Conservation (phyloP, 30 jellyfish, hydroid and myxozoan genomes). For the Rhopilema esculentum region DNA sequence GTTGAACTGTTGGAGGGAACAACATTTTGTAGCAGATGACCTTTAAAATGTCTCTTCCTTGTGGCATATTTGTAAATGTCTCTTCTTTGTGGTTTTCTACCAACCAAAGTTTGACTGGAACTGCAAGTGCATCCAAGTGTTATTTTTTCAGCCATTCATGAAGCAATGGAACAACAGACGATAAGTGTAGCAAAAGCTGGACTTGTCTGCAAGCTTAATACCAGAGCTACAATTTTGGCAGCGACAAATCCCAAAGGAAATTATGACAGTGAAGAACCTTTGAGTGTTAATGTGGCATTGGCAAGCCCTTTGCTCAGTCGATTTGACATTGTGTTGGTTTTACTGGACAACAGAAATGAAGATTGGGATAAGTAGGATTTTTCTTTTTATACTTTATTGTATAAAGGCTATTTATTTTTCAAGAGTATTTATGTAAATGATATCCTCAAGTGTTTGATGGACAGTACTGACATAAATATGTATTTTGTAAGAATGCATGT, state of each 20-base stretch:
- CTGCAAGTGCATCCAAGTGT: too few species aligned
- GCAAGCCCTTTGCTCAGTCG: slow-evolving; percentile 99
- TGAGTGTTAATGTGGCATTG: slow-evolving; percentile 93
- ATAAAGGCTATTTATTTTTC: not conserved
- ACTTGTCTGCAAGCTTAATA: slow-evolving; percentile 94
- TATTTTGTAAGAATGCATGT: too few species aligned
- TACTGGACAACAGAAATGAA: slow-evolving; percentile 91
- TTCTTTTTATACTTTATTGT: too few species aligned
- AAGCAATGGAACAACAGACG: slow-evolving; percentile 99
- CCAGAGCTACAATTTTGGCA: slow-evolving; percentile 96
- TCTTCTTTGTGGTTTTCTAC: too few species aligned
- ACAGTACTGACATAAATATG: too few species aligned
- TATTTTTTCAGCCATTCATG: slow-evolving; percentile 96
- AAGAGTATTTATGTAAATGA: not conserved
- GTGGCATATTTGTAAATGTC: too few species aligned
- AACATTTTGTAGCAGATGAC: too few species aligned
- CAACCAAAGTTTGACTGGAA: too few species aligned
- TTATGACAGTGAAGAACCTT: slow-evolving; percentile 89
- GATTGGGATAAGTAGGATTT: slow-evolving; percentile 94
- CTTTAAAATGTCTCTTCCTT: too few species aligned
- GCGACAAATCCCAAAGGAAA: slow-evolving; percentile 99
- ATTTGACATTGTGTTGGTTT: slow-evolving; percentile 94
- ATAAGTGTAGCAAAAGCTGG: slow-evolving; percentile 99
- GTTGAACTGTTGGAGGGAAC: too few species aligned
- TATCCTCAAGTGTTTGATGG: too few species aligned